Evolutionary conservation across 1,140 invertebrate genomes (phyloP), one percentile per base, ranked within the genome.

Genomic region (Anoplophora glabripennis): DNA sequence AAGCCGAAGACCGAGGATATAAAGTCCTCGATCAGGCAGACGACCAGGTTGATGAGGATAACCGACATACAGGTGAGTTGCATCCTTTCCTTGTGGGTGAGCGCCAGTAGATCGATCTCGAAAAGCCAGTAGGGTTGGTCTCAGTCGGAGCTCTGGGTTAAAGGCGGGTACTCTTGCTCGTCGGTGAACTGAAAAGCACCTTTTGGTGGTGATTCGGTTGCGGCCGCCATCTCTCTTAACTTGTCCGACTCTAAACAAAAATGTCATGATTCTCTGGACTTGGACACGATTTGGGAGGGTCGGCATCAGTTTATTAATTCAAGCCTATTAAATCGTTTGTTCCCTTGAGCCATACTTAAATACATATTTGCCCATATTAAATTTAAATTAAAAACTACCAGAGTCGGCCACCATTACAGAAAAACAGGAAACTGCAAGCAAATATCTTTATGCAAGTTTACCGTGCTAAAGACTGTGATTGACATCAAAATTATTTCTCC

Each of bases 151-250:
- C 85, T 84, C 67, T 87, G 85, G 8, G 83, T 84, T 44, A 92
- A 86, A 59, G 90, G 89, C 60, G 91, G 90, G 78, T 92, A 93
- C 77, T 93, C 90, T 52, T 82, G 79, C 53, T 90, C 89, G 76
- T 93, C 89, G 71, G 89, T 86, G 71, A 92, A 80, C 70, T 87
- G 84, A 73, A 91, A 86, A 37, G 69, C 76, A 53, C 81, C 80
- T 63, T 85, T 83, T 38, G 86, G 84, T 38, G 86, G 83, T 58
- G 82, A 82, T 71, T 84, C 83, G 12, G 82, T 83, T 40, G 86
- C 86, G 56, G 83, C 81, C 65, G 82, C 81, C 80, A 89, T 86
- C 75, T 89, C 87, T 37, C 83, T 79, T 68, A 86, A 86, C 71
- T 89, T 90, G 71, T 90, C 88, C 61, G 89, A 90, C 62, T 92